A percentile compares a stretch with the other conserved stretches of the same genome.
phyloP scores from a whole-genome alignment of 92 coral and sea anemone genomes.

The Meandrina meandrites region DNA sequence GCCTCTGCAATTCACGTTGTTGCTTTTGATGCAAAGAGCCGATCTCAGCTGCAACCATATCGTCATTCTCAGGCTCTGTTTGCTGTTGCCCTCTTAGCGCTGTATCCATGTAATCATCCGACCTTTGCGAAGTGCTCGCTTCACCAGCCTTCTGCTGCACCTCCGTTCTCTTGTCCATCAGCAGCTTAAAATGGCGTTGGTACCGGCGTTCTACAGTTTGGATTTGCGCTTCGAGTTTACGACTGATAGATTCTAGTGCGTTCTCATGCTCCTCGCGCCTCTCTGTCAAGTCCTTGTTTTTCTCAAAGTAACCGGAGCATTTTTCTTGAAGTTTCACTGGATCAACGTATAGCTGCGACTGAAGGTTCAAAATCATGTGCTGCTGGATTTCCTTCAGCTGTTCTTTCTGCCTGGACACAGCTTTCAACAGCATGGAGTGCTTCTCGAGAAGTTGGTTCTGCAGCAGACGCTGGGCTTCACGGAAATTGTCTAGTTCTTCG shows the following conservation, averaged over 20 bases:
- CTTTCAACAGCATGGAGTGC: constrained; percentile 74
- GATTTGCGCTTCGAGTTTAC: constrained; percentile 55
- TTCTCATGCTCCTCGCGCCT: constrained; percentile 71
- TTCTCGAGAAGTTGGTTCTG: constrained; percentile 84
- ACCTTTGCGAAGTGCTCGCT: not conserved
- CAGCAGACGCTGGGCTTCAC: constrained; percentile 85
- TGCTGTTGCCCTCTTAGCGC: constrained; percentile 15
- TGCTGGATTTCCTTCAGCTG: constrained; percentile 85
- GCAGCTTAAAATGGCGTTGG: constrained; percentile 53
- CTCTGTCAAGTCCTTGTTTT: constrained; percentile 64
- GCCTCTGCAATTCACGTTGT: not conserved
- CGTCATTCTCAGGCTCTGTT: not conserved
- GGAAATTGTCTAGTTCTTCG: constrained; percentile 75
- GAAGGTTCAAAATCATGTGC: constrained; percentile 91
- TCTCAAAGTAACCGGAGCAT: constrained; percentile 66
- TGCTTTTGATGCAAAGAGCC: not conserved
- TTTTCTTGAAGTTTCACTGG: constrained; percentile 68
- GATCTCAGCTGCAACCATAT: not conserved
- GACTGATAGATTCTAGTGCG: constrained; percentile 60
- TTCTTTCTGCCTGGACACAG: constrained; percentile 74
- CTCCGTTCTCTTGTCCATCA: constrained; percentile 35
- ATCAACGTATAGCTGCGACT: constrained; percentile 83
- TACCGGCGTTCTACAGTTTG: constrained; percentile 59
- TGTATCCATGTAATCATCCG: not conserved
- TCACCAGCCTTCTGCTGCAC: constrained; percentile 1